Base-by-base conservation (phyloP, 2,888 invertebrate species). In the Reticulitermes lucifugus region DNA sequence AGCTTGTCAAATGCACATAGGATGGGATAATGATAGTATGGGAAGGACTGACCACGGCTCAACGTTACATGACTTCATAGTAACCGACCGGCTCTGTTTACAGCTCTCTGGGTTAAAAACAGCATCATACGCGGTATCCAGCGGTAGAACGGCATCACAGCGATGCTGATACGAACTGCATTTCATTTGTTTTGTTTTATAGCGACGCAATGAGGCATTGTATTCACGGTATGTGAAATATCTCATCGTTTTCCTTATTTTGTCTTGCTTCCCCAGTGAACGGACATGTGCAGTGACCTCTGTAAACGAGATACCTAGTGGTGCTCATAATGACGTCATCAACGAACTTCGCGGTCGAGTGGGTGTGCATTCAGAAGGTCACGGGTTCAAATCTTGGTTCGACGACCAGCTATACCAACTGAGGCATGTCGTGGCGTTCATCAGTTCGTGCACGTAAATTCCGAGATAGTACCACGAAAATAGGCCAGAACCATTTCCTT, bases 31-130 rank as follows among this genome's bases (percentile, higher is more conserved):
- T 73, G 41, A 35, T 41, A 73, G 9, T 9, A 29, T 73, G 65
- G n/a, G 65, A n/a, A 60, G 60, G 60, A 2, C 6, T 35, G 35
- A 35, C 35, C 35, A 35, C 35, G 35, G 21, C 60, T 25, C 25
- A 25, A 65, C 14, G 25, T 65, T n/a, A 65, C 35, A 73, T 41
- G 7, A 73, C 73, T 73, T 73, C 73, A 73, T 73, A 73, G 73
- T 73, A 73, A 29, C 35, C 73, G 73, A n/a, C 41, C 21, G 22
- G 21, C 14, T 3, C 41, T 73, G 25, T 73, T 73, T 73, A 73
- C 73, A 73, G 73, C 35, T 73, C 73, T 73, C 18, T 73, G 73
- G 21, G 3, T 41, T 41, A 41, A 7, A 65, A 65, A 65, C 3
- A 6, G 35, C 73, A 73, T 21, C 41, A 41, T 0, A 41, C 29